Evolutionary conservation across 2,888 invertebrate genomes (phyloP).

Genomic region (Lobophora halterata): DNA sequence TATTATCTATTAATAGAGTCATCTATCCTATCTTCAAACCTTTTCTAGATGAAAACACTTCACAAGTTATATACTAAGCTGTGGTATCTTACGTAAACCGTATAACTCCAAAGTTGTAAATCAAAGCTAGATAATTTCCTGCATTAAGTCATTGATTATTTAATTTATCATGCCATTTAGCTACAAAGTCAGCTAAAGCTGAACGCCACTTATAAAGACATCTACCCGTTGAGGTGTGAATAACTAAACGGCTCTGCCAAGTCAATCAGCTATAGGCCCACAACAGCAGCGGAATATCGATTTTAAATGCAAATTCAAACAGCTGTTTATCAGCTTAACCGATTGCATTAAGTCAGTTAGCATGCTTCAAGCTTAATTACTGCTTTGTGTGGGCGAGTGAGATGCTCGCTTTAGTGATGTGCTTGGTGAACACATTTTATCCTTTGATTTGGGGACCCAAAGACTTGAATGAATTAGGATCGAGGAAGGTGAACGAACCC

Average conservation of each 20-base stretch:
- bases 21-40: too few relatives aligned
- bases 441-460: slow-evolving; percentile 4
- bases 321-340: slow-evolving; percentile 66
- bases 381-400: slow-evolving; percentile 59
- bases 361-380: slow-evolving; percentile 65
- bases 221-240: slow-evolving; percentile 17
- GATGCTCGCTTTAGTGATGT: slow-evolving; percentile 34
- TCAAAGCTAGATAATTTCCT: too few relatives aligned
- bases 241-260: slow-evolving; percentile 33
- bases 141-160: too few relatives aligned
- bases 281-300: slow-evolving; percentile 54
- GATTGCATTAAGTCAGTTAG: slow-evolving; percentile 63
- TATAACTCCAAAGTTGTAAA: slow-evolving; percentile 12
- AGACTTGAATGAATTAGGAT: too few relatives aligned
- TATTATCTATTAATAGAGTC: too few relatives aligned
- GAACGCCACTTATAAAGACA: too few relatives aligned
- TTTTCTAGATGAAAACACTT: too few relatives aligned
- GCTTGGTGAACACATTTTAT: slow-evolving; percentile 11
- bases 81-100: too few relatives aligned
- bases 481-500: too few relatives aligned
- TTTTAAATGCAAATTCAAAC: slow-evolving; percentile 71
- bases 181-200: too few relatives aligned
- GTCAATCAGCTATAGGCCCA: slow-evolving; percentile 38
- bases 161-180: too few relatives aligned
- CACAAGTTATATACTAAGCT: too few relatives aligned